Evolutionary conservation across 2,888 invertebrate species (phyloP), one percentile per base, ranked within the genome.

Genomic region (Podotricha telesiphe): DNA sequence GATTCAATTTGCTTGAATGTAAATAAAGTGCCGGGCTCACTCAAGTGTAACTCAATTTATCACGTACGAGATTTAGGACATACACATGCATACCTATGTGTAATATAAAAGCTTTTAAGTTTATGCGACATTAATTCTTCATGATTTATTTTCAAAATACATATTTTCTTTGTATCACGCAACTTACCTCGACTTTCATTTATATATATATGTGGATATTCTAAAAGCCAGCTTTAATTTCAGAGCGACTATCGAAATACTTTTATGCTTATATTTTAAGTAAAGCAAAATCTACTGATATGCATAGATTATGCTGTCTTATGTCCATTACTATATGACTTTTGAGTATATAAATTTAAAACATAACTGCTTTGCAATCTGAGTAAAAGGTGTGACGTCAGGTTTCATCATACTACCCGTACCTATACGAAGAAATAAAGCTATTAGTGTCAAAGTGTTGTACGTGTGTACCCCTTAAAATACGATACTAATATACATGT

Each of bases 1-100:
- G 89, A 89, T 91, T 91, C 89, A 91, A 91, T 91, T 91, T 91
- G 86, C 83, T 83, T 79, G 83, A 84, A 90, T 88, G 88, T 89
- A 89, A 91, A 91, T 91, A 90, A 89, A 90, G 86, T 82, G 86
- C 80, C 82, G 81, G 76, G 79, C 77, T 77, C 59, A 59, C 59
- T 59, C 59, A 22, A 68, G 28, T 48, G 63, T 70, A 72, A 65
- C 73, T 72, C 70, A 72, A 73, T 73, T 71, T 68, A 73, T 70
- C 68, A 68, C 66, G 22, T 59, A 22, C 45, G 59, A 59, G 59
- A 59, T 59, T 59, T 59, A 59, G 45, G 28, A 59, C 59, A 45
- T 20, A 58, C 22, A 22, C 28, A 28, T 28, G 6, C 6, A 28
- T 28, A 59, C 22, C 8, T 45, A 17, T 59, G 11, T 45, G 59